A percentile compares a stretch with the other conserved stretches of the same genome.
Evolutionary conservation across 2,797 vertebrate species (phyloP).

Genomic region (Tympanoctomys barrerae): DNA sequence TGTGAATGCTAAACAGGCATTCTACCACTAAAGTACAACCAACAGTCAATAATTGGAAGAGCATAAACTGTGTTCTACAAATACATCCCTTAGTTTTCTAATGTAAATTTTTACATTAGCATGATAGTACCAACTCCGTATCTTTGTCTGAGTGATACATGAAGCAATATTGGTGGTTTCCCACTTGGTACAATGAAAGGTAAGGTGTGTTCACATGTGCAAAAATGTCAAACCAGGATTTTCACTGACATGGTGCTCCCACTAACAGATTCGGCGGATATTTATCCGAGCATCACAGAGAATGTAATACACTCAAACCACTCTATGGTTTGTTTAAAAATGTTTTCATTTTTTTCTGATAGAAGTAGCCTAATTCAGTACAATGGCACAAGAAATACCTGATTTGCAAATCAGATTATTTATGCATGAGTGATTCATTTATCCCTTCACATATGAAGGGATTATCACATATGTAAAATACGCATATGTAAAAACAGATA

Average conservation of each 20-base stretch:
- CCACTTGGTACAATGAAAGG: not conserved
- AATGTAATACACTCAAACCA: not conserved
- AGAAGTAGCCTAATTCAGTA: not conserved
- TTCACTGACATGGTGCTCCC: not conserved
- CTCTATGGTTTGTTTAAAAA: not conserved
- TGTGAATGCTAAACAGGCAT: not conserved
- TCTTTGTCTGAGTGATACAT: not conserved
- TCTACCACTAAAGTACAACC: not conserved
- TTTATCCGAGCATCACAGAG: not conserved
- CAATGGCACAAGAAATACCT: not conserved
- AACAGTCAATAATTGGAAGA: not conserved
- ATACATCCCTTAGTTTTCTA: not conserved
- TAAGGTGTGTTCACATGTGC: not conserved
- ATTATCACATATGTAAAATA: too few species aligned
- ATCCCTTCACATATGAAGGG: too few species aligned
- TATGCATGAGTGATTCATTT: not conserved
- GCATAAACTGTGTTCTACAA: not conserved
- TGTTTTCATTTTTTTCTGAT: not conserved
- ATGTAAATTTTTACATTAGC: not conserved
- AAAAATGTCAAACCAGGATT: not conserved
- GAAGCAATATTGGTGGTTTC: not conserved
- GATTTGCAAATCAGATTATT: not conserved
- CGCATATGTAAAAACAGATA: not conserved
- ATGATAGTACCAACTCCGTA: not conserved
- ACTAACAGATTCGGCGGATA: not conserved